A percentile compares a stretch with the other conserved stretches of the same genome.
Evolutionary conservation across 2,797 vertebrate species (phyloP).

Genomic region (Sparus aurata): DNA sequence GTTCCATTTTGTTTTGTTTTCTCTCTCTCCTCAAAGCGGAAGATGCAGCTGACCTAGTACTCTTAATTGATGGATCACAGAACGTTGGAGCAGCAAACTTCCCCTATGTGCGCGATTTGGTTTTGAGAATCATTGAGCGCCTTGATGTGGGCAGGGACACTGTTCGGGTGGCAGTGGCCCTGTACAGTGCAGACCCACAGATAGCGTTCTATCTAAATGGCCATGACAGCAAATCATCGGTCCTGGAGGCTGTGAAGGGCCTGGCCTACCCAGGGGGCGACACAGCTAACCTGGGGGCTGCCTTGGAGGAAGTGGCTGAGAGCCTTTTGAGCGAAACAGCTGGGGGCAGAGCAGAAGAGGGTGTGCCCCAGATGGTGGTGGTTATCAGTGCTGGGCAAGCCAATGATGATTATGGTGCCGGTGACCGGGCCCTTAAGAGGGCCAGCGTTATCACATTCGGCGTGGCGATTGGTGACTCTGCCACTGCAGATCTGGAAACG

Average conservation of each 20-base stretch:
- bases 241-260: constrained; percentile 90
- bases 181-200: constrained; percentile 89
- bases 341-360: constrained; percentile 95
- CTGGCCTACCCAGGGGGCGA: constrained; percentile 89
- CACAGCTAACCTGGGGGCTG: constrained; percentile 92
- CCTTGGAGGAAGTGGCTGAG: constrained; percentile 91
- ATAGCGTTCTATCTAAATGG: constrained; percentile 93
- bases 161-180: constrained; percentile 92
- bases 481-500: constrained; percentile 89
- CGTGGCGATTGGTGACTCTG: constrained; percentile 86
- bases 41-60: constrained; percentile 97
- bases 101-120: constrained; percentile 91
- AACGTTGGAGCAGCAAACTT: constrained; percentile 96
- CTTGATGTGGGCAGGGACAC: constrained; percentile 92
- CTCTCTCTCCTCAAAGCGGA: constrained; percentile 87
- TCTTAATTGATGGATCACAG: constrained; percentile 99
- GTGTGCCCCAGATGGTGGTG: constrained; percentile 92
- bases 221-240: constrained; percentile 87
- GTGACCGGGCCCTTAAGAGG: constrained; percentile 91
- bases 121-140: constrained; percentile 93
- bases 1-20: constrained; percentile 89
- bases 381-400: constrained; percentile 93
- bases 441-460: constrained; percentile 89
- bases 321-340: constrained; percentile 89
- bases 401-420: constrained; percentile 91